Evolutionary conservation across 2,113 vertebrate species (phyloP).

Genomic region (Ictalurus punctatus): DNA sequence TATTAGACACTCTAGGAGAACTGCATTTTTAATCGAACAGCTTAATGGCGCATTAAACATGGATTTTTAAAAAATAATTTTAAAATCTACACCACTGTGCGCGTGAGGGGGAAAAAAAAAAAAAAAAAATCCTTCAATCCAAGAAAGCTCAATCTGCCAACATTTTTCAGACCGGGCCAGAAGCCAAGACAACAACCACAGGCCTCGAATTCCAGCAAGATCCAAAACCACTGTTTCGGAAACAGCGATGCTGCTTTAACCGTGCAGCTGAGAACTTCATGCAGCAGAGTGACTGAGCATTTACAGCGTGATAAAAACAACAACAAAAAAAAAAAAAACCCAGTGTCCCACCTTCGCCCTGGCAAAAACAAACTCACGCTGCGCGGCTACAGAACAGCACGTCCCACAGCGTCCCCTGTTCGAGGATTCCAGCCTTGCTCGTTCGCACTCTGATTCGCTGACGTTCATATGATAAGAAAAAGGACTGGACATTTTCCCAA

Average conservation of each 20-base stretch:
- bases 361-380: slow-evolving; percentile 1
- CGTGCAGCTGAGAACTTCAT: neutral
- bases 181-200: slow-evolving; percentile 29
- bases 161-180: neutral
- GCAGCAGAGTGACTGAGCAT: slow-evolving; percentile 3
- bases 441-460: neutral
- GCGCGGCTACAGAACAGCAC: slow-evolving; percentile 30
- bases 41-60: neutral
- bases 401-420: neutral
- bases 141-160: neutral
- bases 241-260: neutral
- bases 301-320: slow-evolving; percentile 18
- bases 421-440: slow-evolving; percentile 17
- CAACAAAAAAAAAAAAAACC: neutral
- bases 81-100: neutral
- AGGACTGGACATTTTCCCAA: neutral
- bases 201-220: neutral
- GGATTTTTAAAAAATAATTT: neutral
- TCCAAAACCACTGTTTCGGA: slow-evolving; percentile 5
- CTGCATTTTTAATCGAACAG: neutral
- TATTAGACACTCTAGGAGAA: neutral
- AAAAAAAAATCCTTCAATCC: neutral
- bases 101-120: neutral
- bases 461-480: slow-evolving; percentile 4
- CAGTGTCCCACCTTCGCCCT: neutral